Conservation (phyloP, 2,113 vertebrate genomes). For the cattle (Bos taurus) region ARS-UCD2.0 NC_037345.1:62205001-62205500, state of each 20-base stretch:
- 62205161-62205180: not conserved
- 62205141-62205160: not conserved
- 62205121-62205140: not conserved
- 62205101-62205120: not conserved
- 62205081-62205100: not conserved
- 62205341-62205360: not conserved
- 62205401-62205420: not conserved
- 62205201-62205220: constrained; percentile 85
- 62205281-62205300: not conserved
- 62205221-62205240: constrained; percentile 81
- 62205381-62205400: not conserved
- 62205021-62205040: not conserved
- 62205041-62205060: not conserved
- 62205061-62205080: not conserved
- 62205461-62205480: not conserved
- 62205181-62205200: constrained; percentile 87
- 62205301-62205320: not conserved
- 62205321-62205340: not conserved
- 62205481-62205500: not conserved
- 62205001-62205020: not conserved
- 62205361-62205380: not conserved
- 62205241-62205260: constrained; percentile 91
- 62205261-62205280: constrained; percentile 67
- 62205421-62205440: not conserved
- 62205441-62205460: not conserved